Conservation (phyloP, 2,888 invertebrate genomes). For the Schizotus pectinicornis region DNA sequence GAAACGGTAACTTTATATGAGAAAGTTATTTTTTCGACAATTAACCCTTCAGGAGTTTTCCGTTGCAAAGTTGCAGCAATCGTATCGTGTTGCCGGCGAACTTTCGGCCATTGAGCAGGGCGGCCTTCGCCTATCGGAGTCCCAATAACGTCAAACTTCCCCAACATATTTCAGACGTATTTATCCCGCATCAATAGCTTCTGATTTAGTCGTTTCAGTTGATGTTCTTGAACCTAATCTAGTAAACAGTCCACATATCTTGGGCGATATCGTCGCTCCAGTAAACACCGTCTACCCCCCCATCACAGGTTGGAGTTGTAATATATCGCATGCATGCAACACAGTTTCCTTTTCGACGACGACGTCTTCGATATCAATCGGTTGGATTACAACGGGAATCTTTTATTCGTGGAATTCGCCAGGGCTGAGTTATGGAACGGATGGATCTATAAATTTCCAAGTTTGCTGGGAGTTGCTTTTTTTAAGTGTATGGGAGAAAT, state of each 20-base stretch:
- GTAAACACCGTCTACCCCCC: constrained; percentile 21
- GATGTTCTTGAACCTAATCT: constrained; percentile 42
- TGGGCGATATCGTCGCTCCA: constrained; percentile 23
- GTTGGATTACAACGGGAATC: not conserved
- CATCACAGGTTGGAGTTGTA: constrained; percentile 14
- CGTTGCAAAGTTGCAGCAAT: constrained; percentile 1
- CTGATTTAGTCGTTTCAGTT: constrained; percentile 43
- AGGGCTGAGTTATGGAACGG: too few species aligned
- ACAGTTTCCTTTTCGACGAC: constrained; percentile 3
- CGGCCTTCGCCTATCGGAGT: constrained; percentile 1
- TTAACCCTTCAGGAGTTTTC: constrained; percentile 3
- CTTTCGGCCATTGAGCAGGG: constrained; percentile 8
- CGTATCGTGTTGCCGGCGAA: constrained; percentile 9
- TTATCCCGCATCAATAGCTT: constrained; percentile 41
- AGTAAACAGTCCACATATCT: constrained; percentile 32
- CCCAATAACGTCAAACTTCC: constrained; percentile 20
- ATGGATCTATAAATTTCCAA: too few species aligned
- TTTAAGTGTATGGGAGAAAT: too few species aligned
- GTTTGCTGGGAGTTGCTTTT: too few species aligned
- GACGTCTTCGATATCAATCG: constrained; percentile 5
- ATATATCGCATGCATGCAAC: constrained; percentile 25
- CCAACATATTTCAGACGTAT: constrained; percentile 42
- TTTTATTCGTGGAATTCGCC: constrained; percentile 1
- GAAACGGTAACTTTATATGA: not conserved
- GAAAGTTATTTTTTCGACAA: constrained; percentile 4